Base-by-base conservation (phyloP, 2,888 invertebrate genomes). In the Trissonchulus sp. region DNA sequence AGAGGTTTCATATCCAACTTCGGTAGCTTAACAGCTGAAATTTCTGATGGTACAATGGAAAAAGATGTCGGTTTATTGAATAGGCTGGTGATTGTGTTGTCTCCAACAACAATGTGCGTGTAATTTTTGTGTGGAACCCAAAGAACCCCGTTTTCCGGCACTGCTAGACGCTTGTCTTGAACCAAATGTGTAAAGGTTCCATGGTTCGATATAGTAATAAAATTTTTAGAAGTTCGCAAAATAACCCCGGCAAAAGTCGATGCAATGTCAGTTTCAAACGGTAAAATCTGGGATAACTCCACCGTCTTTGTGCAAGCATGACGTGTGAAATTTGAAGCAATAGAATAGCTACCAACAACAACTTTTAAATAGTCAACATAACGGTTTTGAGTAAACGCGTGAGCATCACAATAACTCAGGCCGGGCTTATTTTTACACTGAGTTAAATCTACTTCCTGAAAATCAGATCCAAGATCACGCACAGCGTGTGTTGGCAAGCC, bases 71-170 rank as follows among this genome's bases (percentile, higher is more conserved):
- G n/a, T n/a, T n/a, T n/a, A n/a, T n/a, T n/a, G n/a, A n/a, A n/a
- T n/a, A n/a, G n/a, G n/a, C n/a, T n/a, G n/a, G n/a, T n/a, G n/a
- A n/a, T n/a, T n/a, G n/a, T n/a, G n/a, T n/a, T n/a, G n/a, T n/a
- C n/a, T n/a, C n/a, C n/a, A n/a, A n/a, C n/a, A 30, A 65, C 65
- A n/a, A 65, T 30, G 34, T 65, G 65, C 8, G 65, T 65, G 65
- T 65, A 65, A 18, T 65, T 30, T 18, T 34, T n/a, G n/a, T 65
- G 65, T 3, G 65, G 65, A 34, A 65, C 28, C 65, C 65, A 65
- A 30, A 65, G 28, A 8, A 65, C 65, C 28, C 65, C 8, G 31
- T 65, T 65, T 8, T 30, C 3, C n/a, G n/a, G n/a, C n/a, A n/a
- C n/a, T n/a, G n/a, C n/a, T n/a, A n/a, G n/a, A n/a, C n/a, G n/a